Evolutionary conservation across 2,113 vertebrate genomes (phyloP), one percentile per base, ranked within the genome.

Genomic region (Erythrolamprus reginae): DNA sequence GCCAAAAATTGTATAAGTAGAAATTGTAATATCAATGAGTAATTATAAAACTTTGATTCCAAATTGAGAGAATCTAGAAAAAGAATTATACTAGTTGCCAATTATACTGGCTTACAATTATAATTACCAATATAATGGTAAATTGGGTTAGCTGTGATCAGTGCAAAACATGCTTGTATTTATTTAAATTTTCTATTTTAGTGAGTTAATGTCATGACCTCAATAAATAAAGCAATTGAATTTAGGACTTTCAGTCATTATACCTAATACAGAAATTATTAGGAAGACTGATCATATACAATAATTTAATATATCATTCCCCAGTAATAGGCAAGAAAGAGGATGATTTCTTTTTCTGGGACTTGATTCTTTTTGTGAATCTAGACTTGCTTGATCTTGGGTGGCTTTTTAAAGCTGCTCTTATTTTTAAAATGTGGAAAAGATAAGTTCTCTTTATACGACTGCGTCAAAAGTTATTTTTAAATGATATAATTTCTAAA

Each of bases 171-270:
- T 45, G 7, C 13, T 83, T 83, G 51, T 24, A 15, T 65, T 65
- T 55, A 82, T 89, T 89, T 52, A 82, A 47, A n/a, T 89, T 89
- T 38, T 82, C 23, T 82, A 50, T 70, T 82, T 89, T 89, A 89
- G 52, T 55, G 13, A 55, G 15, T 89, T 38, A 38, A 23, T 42
- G 77, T 82, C 26, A 28, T 89, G 23, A 58, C 4, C 47, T 21
- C 61, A 23, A 88, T 52, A 53, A 89, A 77, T 82, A 52, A 89
- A 89, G 65, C 52, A 21, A 53, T 82, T 52, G 23, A 28, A 33
- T 51, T 13, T 70, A 53, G 61, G 24, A 9, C 86, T 88, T 19
- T 47, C 7, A 21, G 28, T 65, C 15, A 38, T 82, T 52, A n/a
- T 23, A 89, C 51, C 48, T 82, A 17, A 26, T 19, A 21, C 28